These are phyloP conservation scores for Nematopogon swammerdamellus DNA, from an alignment of 2,888 invertebrate genomes.

Conservation along the genomic window DNA sequence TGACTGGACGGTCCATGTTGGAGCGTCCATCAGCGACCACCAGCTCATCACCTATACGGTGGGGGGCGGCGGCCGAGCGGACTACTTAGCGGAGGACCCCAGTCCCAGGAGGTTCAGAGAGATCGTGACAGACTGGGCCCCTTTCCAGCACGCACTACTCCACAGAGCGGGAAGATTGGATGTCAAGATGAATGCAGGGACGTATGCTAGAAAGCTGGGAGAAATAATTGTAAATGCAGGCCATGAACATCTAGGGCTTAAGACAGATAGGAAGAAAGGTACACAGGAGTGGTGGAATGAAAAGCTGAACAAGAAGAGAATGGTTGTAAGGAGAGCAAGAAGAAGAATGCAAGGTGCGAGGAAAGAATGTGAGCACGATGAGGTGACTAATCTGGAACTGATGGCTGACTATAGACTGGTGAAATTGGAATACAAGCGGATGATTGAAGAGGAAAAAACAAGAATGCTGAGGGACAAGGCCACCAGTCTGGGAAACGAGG, in stretches of 20 bases:
- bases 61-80: too few species aligned
- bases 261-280: neutral
- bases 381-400: too few species aligned
- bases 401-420: neutral
- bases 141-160: neutral
- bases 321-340: neutral
- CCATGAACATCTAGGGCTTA: neutral
- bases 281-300: neutral
- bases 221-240: neutral
- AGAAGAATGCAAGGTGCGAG: neutral
- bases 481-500: neutral
- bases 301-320: neutral
- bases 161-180: neutral
- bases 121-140: neutral
- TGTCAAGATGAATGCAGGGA: neutral
- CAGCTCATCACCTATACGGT: neutral
- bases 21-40: neutral
- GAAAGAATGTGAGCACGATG: too few species aligned
- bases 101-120: too few species aligned
- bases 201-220: neutral
- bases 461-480: neutral
- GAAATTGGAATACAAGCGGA: neutral
- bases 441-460: neutral
- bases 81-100: too few species aligned
- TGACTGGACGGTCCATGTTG: neutral